Conservation (phyloP, 2,113 vertebrate species). For the Nanorana parkeri region DNA sequence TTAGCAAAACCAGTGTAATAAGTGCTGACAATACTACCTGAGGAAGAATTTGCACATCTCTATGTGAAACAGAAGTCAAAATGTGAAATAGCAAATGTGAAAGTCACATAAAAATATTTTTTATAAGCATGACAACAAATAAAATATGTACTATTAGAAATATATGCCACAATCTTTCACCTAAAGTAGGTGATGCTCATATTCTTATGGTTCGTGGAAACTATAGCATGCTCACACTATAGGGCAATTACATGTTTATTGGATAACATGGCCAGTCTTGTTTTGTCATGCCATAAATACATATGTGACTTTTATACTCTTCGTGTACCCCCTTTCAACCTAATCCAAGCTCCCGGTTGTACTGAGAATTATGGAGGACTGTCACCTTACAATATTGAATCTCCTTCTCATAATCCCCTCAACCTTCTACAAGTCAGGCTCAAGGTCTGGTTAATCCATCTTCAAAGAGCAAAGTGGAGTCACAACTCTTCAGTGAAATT, state of each 20-base stretch:
- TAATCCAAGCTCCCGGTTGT: background rate
- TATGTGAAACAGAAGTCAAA: no score
- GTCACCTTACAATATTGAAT: conserved; percentile 35
- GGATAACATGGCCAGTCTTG: background rate
- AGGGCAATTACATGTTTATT: background rate
- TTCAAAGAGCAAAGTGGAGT: conserved; percentile 19
- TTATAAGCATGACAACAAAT: no score
- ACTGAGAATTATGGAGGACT: conserved; percentile 26
- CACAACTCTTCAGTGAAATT: conserved; percentile 28
- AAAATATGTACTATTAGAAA: no score
- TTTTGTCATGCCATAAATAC: background rate
- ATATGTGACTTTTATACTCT: background rate
- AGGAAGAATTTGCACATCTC: no score
- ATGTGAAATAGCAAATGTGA: no score
- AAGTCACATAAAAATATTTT: no score
- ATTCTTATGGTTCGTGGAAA: no score
- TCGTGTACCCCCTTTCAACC: background rate
- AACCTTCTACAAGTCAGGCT: conserved; percentile 45
- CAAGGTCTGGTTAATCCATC: conserved; percentile 30
- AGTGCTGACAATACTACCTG: no score
- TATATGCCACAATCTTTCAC: no score
- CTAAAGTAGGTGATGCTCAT: no score
- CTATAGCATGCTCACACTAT: no score
- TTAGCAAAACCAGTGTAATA: no score
- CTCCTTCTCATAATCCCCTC: conserved; percentile 32